Evolutionary conservation across 37 sponge, comb jelly and placozoan genomes (phyloP), one percentile per base, ranked within the genome.

Genomic region (Halisarca cf. caerulea): DNA sequence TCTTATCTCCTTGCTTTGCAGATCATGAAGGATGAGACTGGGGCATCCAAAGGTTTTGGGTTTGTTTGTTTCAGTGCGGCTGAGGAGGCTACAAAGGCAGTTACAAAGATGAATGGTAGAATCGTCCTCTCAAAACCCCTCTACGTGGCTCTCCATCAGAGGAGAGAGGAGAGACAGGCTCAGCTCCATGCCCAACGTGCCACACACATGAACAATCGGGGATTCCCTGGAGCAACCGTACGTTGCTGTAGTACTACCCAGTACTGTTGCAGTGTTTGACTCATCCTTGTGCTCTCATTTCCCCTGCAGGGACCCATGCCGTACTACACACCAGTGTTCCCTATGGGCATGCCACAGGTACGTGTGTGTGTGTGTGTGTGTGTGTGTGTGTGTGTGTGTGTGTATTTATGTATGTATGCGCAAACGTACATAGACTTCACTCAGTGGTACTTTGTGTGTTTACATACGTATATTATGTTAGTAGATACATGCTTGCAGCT

Each of bases 11-110:
- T n/a, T n/a, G n/a, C n/a, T 66, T 8, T 66, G n/a, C 58, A 86
- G 86, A 85, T 95, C 23, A 99, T 99, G 99, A 51, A 45, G 2
- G 95, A 99, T 85, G 99, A 99, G 80, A 86, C 30, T 21, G 85
- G 86, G 14, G 80, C 59, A 58, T 86, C 93, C 38, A 92, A 91
- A 73, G 99, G 99, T 14, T 99, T 99, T 87, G 99, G 99, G 18
- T 99, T 99, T 82, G 99, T 99, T 33, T 99, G 99, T 81, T 99
- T 96, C 90, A 89, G 91, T 3, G 92, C 99, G 43, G 95, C 99
- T 18, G 99, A 99, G 70, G 99, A 99, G 82, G 99, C 99, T 30
- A 96, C 99, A 9, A 99, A 99, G 80, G 99, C 99, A 59, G 97
- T 99, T 27, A 99, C 97, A 15, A 97, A 99, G 88, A 94, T 99